Evolutionary conservation across 2,888 invertebrate species (phyloP), one percentile per base, ranked within the genome.

Genomic region (Microctonus brassicae): DNA sequence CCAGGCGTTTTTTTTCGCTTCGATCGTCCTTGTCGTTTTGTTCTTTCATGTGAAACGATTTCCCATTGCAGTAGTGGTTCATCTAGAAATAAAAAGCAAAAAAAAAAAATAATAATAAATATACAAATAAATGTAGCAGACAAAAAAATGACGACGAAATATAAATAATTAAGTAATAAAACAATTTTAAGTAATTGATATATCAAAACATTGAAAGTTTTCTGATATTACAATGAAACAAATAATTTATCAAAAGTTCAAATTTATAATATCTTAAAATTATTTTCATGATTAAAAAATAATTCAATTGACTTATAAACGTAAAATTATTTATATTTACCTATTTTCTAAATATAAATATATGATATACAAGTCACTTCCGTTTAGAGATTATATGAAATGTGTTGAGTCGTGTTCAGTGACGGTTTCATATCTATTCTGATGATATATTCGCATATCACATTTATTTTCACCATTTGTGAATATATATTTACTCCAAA

Each of bases 401-500:
- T 77, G 73, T 72, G 75, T 72, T 72, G 77, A 79, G 77, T 73
- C 76, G 39, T 77, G 78, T 78, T 73, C 69, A 55, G 69, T 70
- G 62, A 65, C 66, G 60, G 61, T 29, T 71, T 68, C 60, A 34
- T 55, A 57, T 58, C 65, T 67, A 39, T 5, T 26, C 10, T 34
- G 55, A 62, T 57, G 29, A 71, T 55, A 36, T 26, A 47, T 20
- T 10, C 57, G 34, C 39, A 36, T 53, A 17, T n/a, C 55, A 13
- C n/a, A 69, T 42, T 20, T 47, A 52, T 29, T 47, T 64, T 74
- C 62, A 62, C n/a, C 39, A 13, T 4, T n/a, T 13, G 4, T 39
- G 36, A 36, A n/a, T 39, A 11, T n/a, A 13, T 39, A 39, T 39
- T 39, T 39, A 13, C n/a, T n/a, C n/a, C n/a, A n/a, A n/a, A n/a